Conservation (phyloP, 1,140 invertebrate species). For the Yoshiicerus persimilis region DNA sequence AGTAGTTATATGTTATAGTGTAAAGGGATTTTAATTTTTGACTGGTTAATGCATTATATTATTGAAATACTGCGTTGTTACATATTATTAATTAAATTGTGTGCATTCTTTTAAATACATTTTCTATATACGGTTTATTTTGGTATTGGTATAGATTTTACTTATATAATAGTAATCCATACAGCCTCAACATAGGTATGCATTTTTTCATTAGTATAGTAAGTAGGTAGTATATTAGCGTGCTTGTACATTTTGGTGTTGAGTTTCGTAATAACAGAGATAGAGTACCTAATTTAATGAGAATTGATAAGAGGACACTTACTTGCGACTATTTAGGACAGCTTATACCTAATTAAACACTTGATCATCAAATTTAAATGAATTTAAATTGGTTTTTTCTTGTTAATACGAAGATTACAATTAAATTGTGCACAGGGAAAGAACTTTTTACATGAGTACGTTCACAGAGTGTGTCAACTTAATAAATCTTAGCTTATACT, state of each 20-base stretch:
- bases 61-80: too few species aligned
- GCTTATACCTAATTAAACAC: not conserved
- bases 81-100: too few species aligned
- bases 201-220: slow-evolving; percentile 7
- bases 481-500: not conserved
- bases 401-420: not conserved
- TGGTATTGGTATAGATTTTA: too few species aligned
- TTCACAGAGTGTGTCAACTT: not conserved
- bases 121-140: too few species aligned
- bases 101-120: too few species aligned
- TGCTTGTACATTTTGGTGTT: slow-evolving; percentile 32
- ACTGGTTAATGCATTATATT: too few species aligned
- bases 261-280: not conserved
- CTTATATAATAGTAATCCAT: not conserved
- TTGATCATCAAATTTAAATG: not conserved
- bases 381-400: not conserved
- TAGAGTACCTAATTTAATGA: not conserved
- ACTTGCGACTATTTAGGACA: not conserved
- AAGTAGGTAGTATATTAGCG: slow-evolving; percentile 29
- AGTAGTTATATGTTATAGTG: too few species aligned
- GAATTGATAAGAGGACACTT: not conserved
- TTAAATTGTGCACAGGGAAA: not conserved
- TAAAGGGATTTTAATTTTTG: too few species aligned
- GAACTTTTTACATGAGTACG: not conserved
- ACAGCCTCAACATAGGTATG: not conserved